Conservation (phyloP, 2,797 vertebrate species). For the Eutrigla gurnardus region DNA sequence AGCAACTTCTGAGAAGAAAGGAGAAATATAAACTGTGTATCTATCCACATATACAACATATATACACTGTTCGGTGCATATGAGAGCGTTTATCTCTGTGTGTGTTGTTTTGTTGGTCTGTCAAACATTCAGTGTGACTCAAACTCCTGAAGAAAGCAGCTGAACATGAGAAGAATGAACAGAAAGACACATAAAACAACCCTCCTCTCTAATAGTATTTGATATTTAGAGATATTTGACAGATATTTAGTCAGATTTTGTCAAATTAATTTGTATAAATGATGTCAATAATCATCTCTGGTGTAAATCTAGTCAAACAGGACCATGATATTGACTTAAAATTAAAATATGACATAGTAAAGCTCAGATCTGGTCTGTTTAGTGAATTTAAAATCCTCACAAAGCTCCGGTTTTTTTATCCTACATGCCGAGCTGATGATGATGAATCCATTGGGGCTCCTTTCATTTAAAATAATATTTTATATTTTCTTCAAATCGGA, state of each 20-base stretch:
- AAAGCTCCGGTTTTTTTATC: neutral
- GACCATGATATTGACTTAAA: neutral
- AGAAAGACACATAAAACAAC: neutral
- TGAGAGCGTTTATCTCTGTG: constrained; percentile 20
- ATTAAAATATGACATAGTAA: neutral
- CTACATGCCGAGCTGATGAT: neutral
- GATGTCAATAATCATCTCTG: neutral
- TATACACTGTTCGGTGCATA: neutral
- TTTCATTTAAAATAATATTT: neutral
- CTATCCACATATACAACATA: neutral
- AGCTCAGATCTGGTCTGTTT: neutral
- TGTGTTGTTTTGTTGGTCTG: constrained; percentile 30
- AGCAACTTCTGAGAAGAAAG: neutral
- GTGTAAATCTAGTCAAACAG: neutral
- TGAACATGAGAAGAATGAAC: constrained; percentile 6
- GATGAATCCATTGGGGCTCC: neutral
- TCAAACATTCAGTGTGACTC: constrained; percentile 24
- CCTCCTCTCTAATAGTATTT: neutral
- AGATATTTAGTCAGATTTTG: constrained; percentile 8
- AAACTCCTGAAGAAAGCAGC: constrained; percentile 10
- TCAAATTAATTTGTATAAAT: neutral
- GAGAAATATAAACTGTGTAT: constrained; percentile 5
- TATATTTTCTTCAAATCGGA: neutral
- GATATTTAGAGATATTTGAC: neutral
- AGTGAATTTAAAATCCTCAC: neutral